Evolutionary conservation across 2,113 vertebrate genomes (phyloP).

Genomic region (Urocitellus parryii): DNA sequence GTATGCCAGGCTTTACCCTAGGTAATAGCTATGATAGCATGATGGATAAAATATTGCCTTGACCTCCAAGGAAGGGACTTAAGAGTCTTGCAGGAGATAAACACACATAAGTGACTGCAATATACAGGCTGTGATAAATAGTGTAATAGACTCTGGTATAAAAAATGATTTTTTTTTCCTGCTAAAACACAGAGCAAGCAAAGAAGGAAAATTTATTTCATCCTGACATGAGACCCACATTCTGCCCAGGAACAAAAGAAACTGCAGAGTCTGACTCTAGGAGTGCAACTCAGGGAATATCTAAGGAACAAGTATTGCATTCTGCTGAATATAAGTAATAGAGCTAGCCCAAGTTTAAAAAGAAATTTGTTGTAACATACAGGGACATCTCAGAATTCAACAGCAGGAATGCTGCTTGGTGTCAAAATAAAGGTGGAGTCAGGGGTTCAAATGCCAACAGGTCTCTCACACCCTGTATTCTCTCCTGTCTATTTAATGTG

Average conservation of each 20-base stretch:
- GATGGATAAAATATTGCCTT: conserved; percentile 38
- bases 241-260: conserved; percentile 62
- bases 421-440: neutral
- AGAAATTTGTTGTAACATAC: neutral
- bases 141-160: conserved; percentile 44
- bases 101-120: conserved; percentile 61
- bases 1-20: neutral
- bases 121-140: conserved; percentile 58
- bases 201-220: conserved; percentile 70
- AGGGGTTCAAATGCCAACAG: neutral
- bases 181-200: conserved; percentile 69
- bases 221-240: conserved; percentile 41
- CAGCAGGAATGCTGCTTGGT: neutral
- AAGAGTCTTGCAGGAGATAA: conserved; percentile 57
- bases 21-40: neutral
- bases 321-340: conserved; percentile 58
- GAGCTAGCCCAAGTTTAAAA: neutral
- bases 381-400: neutral
- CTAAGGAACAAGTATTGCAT: conserved; percentile 15
- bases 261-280: conserved; percentile 27
- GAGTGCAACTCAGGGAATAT: conserved; percentile 66
- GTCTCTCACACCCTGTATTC: neutral
- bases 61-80: conserved; percentile 44
- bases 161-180: conserved; percentile 49
- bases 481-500: neutral